phyloP scores from a whole-genome alignment of 2,113 vertebrate genomes.

The Pica pica region DNA sequence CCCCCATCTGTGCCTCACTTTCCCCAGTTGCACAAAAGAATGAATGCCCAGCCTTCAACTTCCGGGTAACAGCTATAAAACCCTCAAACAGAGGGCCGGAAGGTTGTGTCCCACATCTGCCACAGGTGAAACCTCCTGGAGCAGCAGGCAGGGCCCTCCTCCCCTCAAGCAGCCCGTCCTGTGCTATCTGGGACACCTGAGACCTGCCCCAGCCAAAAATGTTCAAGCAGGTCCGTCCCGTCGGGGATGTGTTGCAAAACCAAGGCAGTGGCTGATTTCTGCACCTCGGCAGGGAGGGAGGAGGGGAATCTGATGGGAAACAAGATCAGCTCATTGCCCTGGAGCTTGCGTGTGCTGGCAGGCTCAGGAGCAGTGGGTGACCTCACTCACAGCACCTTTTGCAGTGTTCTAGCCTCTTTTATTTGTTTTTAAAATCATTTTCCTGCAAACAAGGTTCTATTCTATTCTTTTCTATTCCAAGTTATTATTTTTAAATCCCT shows the following conservation, averaged over 20 bases:
- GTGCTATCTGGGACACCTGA: accelerated
- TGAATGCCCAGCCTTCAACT: background rate
- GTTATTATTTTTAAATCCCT: background rate
- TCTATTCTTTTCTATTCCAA: background rate
- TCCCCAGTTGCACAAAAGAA: background rate
- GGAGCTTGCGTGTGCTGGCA: background rate
- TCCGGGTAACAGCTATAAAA: background rate
- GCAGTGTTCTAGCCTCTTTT: background rate
- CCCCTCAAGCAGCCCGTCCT: background rate
- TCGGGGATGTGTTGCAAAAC: conserved; percentile 40
- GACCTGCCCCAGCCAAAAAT: conserved; percentile 19
- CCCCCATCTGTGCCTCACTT: background rate
- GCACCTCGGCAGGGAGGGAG: background rate
- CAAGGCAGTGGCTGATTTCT: background rate
- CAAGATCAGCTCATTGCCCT: background rate
- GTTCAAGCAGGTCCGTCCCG: conserved; percentile 8
- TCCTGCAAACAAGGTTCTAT: background rate
- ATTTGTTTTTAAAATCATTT: background rate
- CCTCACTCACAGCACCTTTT: background rate
- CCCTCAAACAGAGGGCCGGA: accelerated
- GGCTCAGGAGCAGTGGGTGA: background rate
- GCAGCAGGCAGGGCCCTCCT: background rate
- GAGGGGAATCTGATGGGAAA: background rate
- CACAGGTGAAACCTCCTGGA: background rate
- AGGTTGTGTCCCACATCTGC: accelerated